Evolutionary conservation across 2,888 invertebrate genomes (phyloP), one percentile per base, ranked within the genome.

Genomic region (Nephrotoma flavescens): DNA sequence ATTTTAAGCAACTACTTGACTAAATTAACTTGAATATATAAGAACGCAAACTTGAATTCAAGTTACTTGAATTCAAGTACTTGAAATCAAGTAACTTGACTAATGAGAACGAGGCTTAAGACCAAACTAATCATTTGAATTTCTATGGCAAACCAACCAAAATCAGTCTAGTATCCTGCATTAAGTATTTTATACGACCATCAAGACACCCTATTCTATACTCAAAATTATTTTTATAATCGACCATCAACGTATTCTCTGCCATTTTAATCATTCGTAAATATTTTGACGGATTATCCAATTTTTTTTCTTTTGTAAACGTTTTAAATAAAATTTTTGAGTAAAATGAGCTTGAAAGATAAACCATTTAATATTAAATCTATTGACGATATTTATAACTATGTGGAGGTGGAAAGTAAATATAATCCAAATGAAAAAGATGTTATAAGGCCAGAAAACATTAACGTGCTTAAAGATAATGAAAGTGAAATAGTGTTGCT

Each of bases 391-490:
- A 42, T 42, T 84, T 84, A 84, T n/a, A 84, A 42, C 12, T 84
- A 11, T 42, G 84, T 84, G n/a, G 42, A 84, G 15, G 15, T 1
- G 41, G 84, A 12, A 42, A 2, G 9, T 84, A 15, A 42, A 41
- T 7, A 42, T 15, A 84, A 45, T 45, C 11, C 0, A 0, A 15
- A 45, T 3, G 9, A 6, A 44, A 19, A 44, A 2, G 15, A 52
- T 12, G 3, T 57, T n/a, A 52, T 86, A 57, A 83, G 42, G 12
- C 86, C 86, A 12, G 83, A 86, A 42, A 42, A 45, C n/a, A 86
- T 86, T 11, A 52, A 86, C 15, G 31, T 86, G 5, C 12, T 86
- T 11, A 86, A 86, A 12, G 86, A 86, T 31, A n/a, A 86, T 83
- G 86, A 86, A 12, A 83, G 42, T 44, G 86, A 86, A 45, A 83